Evolutionary conservation across 2,797 vertebrate genomes (phyloP).

Genomic region (Hypotaenidia philippensis): DNA sequence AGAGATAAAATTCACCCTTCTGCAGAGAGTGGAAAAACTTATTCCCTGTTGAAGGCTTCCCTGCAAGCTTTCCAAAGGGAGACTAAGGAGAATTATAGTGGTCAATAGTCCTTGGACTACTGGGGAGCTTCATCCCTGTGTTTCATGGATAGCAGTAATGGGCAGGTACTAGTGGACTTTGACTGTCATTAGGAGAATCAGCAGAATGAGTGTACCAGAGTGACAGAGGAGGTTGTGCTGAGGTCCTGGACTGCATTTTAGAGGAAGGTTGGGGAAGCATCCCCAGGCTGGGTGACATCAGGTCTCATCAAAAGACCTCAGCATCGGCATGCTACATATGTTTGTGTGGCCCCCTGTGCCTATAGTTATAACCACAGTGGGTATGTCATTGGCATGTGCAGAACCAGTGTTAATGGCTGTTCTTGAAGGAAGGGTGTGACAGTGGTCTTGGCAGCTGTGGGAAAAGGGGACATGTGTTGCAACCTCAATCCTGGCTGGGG

Average conservation of each 20-base stretch:
- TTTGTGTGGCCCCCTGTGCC: background rate
- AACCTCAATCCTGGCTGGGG: background rate
- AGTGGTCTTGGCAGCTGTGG: background rate
- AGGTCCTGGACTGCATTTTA: background rate
- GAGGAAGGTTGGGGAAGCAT: background rate
- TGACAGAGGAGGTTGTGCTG: background rate
- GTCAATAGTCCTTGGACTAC: background rate
- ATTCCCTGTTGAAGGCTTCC: background rate
- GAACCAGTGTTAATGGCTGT: background rate
- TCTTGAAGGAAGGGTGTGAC: background rate
- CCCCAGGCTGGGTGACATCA: background rate
- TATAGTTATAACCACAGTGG: background rate
- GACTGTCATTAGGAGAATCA: background rate
- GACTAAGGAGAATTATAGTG: background rate
- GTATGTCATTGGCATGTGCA: background rate
- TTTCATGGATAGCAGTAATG: background rate
- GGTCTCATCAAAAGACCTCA: background rate
- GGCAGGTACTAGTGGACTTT: background rate
- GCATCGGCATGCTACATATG: background rate
- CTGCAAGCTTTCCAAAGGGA: background rate
- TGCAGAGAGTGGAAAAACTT: background rate
- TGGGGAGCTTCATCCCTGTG: background rate
- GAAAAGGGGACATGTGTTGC: background rate
- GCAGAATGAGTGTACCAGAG: background rate
- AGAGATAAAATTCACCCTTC: background rate